A percentile compares a stretch with the other conserved stretches of the same genome.
Evolutionary conservation across 2,113 vertebrate genomes (phyloP).

Genomic region (Erinaceus europaeus): DNA sequence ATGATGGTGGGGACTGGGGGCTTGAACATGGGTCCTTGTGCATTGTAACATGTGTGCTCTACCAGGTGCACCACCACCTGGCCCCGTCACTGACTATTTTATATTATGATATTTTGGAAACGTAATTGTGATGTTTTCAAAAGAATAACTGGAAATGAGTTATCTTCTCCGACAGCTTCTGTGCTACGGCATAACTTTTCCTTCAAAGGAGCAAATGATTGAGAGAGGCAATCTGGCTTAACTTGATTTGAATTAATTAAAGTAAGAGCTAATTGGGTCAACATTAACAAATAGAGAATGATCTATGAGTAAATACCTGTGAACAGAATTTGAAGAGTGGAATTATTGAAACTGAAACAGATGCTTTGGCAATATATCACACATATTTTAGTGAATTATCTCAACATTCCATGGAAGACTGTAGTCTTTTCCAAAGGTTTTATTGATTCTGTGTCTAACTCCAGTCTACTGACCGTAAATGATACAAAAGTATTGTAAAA

Average conservation of each 20-base stretch:
- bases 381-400: background rate
- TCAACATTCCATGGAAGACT: background rate
- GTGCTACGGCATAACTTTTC: background rate
- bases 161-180: background rate
- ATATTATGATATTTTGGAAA: constrained; percentile 1
- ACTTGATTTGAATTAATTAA: background rate
- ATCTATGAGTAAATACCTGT: background rate
- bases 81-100: constrained; percentile 4
- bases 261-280: background rate
- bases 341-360: background rate
- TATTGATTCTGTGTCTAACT: background rate
- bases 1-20: too few relatives aligned
- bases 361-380: background rate
- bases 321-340: background rate
- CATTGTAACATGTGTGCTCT: too few relatives aligned
- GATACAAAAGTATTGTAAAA: background rate
- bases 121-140: constrained; percentile 9
- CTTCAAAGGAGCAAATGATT: background rate
- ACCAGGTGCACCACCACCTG: too few relatives aligned
- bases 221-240: background rate
- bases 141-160: constrained; percentile 20
- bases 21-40: too few relatives aligned
- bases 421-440: background rate
- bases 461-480: background rate
- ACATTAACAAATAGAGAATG: background rate